Evolutionary conservation across 2,888 invertebrate species (phyloP), one percentile per base, ranked within the genome.

Genomic region (Drosophila macrospina): DNA sequence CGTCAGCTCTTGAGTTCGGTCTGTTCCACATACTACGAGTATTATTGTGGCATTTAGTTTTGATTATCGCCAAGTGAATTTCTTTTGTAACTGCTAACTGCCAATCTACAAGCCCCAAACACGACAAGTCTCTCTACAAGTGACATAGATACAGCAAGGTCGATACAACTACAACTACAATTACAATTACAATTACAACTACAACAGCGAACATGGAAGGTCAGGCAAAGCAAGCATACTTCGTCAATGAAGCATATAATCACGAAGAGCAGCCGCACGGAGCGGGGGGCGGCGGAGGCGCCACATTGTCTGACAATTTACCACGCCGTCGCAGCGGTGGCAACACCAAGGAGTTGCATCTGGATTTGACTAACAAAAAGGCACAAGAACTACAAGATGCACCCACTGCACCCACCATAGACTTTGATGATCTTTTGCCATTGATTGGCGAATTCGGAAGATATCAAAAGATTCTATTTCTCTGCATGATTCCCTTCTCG

Each of bases 401-500:
- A 0, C 50, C 51, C 24, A 42, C 41, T 0, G 51, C 73, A 26
- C 82, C 90, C 24, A 76, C 78, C 8, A 74, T 96, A 44, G 97
- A 97, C 91, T 97, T 97, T 78, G 97, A 97, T 84, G 97, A 97
- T 85, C 92, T 97, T 59, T 90, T 97, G 86, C 96, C 97, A 20
- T 93, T 96, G 81, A 94, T 97, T 11, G 97, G 97, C 10, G 97
- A 97, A 89, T 97, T 97, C 90, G 97, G 97, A 50, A 91, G 94
- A 39, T 97, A 97, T 91, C 97, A 97, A 91, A 96, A 95, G 91
- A 94, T 96, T 13, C 92, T 97, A 66, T 97, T 97, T 88, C 86
- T 97, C 10, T 90, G 96, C 78, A 96, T 97, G 96, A 96, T 97
- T 63, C 97, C 97, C 0, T 97, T 97, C 90, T 95, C 96, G 10